Conservation (phyloP, 2,113 vertebrate genomes). For the Merops nubicus region DNA sequence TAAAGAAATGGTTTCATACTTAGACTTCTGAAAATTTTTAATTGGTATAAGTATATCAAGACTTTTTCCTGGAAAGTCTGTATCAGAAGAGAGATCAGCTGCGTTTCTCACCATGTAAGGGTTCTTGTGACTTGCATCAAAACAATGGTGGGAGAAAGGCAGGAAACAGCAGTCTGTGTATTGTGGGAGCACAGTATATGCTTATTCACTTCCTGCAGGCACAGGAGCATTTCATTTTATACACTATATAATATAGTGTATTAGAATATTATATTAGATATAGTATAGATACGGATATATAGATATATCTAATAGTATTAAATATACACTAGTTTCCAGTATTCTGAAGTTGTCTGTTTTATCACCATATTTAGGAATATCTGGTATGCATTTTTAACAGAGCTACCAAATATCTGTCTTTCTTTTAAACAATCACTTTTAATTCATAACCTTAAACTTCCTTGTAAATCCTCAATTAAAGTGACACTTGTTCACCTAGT, state of each 20-base stretch:
- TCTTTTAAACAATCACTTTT: not conserved
- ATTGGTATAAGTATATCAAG: not conserved
- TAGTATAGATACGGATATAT: no score
- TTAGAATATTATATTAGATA: no score
- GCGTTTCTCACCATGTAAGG: not conserved
- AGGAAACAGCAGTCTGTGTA: not conserved
- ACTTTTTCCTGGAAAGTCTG: not conserved
- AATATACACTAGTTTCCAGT: not conserved
- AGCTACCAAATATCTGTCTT: not conserved
- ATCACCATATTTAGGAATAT: not conserved
- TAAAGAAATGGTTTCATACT: not conserved
- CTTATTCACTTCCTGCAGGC: not conserved
- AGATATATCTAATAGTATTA: no score
- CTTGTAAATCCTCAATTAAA: not conserved
- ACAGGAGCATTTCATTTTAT: not conserved
- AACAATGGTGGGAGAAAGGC: not conserved
- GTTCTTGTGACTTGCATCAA: not conserved
- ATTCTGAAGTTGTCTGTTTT: not conserved
- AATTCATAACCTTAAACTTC: not conserved
- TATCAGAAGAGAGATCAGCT: not conserved
- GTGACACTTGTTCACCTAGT: not conserved
- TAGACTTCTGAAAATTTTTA: not conserved
- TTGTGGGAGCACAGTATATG: not conserved
- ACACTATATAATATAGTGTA: no score
- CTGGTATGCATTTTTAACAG: not conserved